phyloP scores from a whole-genome alignment of 2,797 vertebrate species.

The Phoebastria nigripes region DNA sequence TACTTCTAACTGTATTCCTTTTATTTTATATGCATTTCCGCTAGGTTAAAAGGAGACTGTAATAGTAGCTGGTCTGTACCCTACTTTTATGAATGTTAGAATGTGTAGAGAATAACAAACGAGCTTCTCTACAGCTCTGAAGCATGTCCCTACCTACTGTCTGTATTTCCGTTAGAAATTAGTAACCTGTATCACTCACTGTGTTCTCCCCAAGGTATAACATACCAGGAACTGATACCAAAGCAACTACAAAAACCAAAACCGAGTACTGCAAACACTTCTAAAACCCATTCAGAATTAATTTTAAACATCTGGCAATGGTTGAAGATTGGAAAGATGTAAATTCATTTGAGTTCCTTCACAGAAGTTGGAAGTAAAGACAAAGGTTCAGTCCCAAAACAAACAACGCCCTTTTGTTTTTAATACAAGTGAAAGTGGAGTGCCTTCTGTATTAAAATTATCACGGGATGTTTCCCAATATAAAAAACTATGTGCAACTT shows the following conservation, averaged over 20 bases:
- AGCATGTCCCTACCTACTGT: background rate
- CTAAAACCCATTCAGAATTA: conserved; percentile 2
- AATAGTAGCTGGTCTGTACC: background rate
- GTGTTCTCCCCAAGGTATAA: background rate
- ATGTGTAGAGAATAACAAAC: background rate
- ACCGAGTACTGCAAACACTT: background rate
- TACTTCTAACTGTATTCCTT: conserved; percentile 6
- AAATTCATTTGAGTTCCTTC: background rate
- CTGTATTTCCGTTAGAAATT: background rate
- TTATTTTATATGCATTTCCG: background rate
- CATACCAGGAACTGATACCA: background rate
- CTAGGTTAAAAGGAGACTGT: background rate
- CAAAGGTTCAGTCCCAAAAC: background rate
- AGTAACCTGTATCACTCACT: background rate
- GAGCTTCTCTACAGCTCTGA: background rate
- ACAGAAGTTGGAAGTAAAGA: background rate
- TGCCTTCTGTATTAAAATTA: conserved; percentile 10
- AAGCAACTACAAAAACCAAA: conserved; percentile 2
- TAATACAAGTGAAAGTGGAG: conserved; percentile 4
- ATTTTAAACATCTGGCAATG: background rate
- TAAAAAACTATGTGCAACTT: conserved; percentile 48
- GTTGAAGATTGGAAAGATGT: background rate
- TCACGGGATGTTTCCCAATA: background rate
- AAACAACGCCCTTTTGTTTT: background rate
- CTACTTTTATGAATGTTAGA: background rate